A percentile compares a stretch with the other conserved stretches of the same genome.
Evolutionary conservation across 2,113 vertebrate species (phyloP).

Genomic region (Hypanus sabinus): DNA sequence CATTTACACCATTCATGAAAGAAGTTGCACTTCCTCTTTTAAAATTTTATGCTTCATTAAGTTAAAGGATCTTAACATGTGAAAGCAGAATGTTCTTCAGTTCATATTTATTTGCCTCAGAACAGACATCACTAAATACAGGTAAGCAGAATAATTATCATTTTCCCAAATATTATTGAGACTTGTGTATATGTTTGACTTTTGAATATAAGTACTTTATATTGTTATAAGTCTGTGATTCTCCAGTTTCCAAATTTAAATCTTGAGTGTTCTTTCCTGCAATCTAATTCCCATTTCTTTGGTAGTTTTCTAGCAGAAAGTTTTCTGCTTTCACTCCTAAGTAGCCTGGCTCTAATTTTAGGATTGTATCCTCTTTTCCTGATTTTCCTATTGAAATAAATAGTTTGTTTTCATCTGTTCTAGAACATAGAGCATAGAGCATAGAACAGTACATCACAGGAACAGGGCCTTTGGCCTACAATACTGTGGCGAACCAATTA

Average conservation of each 20-base stretch:
- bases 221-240: too few relatives aligned
- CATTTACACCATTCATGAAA: conserved; percentile 4
- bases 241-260: neutral
- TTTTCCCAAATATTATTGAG: neutral
- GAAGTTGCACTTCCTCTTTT: neutral
- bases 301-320: too few relatives aligned
- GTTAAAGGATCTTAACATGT: neutral
- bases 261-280: neutral
- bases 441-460: too few relatives aligned
- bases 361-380: neutral
- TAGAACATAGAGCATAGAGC: too few relatives aligned
- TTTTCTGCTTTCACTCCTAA: neutral
- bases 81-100: neutral
- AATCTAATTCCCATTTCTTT: neutral
- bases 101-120: neutral
- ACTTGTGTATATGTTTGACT: neutral
- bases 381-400: neutral
- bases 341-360: neutral
- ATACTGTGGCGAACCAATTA: too few relatives aligned
- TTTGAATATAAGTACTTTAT: neutral
- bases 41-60: conserved; percentile 23
- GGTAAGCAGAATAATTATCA: neutral
- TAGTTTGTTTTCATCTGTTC: neutral
- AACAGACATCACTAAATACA: neutral
- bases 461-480: too few relatives aligned